A percentile compares a stretch with the other conserved stretches of the same genome.
phyloP scores from a whole-genome alignment of 2,888 invertebrate genomes.

The Mycogona germanica region DNA sequence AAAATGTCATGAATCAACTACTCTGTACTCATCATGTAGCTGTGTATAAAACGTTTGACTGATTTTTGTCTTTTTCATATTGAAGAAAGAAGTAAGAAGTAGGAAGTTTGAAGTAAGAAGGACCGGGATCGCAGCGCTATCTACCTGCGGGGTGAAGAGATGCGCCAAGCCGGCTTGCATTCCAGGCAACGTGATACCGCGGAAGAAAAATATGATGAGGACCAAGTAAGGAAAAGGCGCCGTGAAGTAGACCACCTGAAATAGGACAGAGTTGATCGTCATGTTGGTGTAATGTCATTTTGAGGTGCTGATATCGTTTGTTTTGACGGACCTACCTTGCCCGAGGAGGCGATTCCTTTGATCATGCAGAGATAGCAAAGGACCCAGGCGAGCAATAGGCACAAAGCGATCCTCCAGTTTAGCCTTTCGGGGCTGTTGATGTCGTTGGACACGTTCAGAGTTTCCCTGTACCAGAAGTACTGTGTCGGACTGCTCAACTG shows the following conservation, averaged over 20 bases:
- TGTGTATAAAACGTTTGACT: too few species aligned
- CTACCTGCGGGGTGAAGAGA: conserved; percentile 76
- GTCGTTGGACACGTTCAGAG: conserved; percentile 76
- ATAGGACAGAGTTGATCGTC: conserved; percentile 8
- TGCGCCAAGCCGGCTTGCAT: conserved; percentile 75
- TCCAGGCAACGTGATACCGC: conserved; percentile 80
- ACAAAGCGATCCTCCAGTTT: conserved; percentile 82
- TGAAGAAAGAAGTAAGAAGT: too few species aligned
- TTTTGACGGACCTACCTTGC: conserved; percentile 51
- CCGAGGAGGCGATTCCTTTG: conserved; percentile 92
- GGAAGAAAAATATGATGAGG: conserved; percentile 87
- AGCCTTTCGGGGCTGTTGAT: conserved; percentile 74
- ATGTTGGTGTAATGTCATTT: neutral
- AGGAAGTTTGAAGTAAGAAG: too few species aligned
- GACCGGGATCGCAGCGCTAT: too few species aligned
- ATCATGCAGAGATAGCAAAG: conserved; percentile 94
- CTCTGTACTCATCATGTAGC: too few species aligned
- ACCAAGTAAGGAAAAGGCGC: conserved; percentile 95
- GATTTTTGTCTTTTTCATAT: too few species aligned
- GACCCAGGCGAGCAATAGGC: conserved; percentile 80
- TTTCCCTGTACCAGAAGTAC: conserved; percentile 90
- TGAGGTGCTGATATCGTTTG: neutral
- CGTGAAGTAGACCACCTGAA: conserved; percentile 72
- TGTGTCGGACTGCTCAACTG: conserved; percentile 81
- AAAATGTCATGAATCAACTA: too few species aligned